These are phyloP conservation scores for Leptobrachium leishanense DNA, from an alignment of 2,113 vertebrate genomes.

Conservation along the genomic window DNA sequence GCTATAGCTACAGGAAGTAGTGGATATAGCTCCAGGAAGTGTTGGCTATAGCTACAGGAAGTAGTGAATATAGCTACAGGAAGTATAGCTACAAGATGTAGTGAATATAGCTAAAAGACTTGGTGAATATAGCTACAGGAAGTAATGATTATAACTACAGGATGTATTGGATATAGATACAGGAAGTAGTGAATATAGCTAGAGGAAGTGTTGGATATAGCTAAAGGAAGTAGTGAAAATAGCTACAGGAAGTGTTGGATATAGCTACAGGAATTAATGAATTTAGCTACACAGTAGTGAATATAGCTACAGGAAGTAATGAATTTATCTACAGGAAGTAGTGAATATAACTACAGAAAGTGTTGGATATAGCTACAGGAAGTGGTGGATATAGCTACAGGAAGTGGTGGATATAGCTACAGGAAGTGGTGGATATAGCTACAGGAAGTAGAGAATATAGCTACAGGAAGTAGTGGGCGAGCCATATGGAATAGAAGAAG, in stretches of 20 bases:
- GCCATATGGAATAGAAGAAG: conserved; percentile 46
- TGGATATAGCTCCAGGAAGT: too few species aligned
- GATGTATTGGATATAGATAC: neutral
- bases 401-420: neutral
- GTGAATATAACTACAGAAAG: neutral
- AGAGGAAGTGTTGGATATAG: neutral
- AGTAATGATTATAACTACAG: too few species aligned
- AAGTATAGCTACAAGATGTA: too few species aligned
- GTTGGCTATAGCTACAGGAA: too few species aligned
- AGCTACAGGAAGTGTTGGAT: neutral
- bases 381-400: neutral
- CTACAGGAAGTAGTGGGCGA: conserved; percentile 1
- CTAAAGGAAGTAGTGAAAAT: neutral
- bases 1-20: too few species aligned
- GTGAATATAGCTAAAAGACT: too few species aligned
- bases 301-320: neutral
- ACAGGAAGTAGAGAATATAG: neutral
- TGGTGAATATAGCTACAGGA: too few species aligned
- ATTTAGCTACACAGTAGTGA: neutral
- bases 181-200: neutral
- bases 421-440: neutral
- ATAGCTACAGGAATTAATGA: neutral
- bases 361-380: neutral
- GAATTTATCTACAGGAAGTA: neutral
- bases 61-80: too few species aligned